Evolutionary conservation across 2,113 vertebrate genomes (phyloP).

Genomic region (Lepidothrix coronata): DNA sequence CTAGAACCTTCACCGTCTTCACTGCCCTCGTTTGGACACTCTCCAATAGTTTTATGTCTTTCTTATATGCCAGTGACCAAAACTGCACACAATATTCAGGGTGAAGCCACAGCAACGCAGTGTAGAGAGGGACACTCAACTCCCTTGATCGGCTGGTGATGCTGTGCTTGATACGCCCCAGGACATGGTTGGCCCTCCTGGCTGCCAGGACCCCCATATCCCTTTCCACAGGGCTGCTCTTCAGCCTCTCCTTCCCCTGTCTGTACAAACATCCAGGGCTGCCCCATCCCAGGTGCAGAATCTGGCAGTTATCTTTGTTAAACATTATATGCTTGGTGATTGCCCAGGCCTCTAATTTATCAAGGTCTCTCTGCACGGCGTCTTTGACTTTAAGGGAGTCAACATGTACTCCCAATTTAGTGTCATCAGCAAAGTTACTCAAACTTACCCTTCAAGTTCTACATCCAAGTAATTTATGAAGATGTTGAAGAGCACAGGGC

Average conservation of each 20-base stretch:
- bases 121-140: background rate
- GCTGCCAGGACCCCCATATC: background rate
- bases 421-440: background rate
- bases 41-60: background rate
- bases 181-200: background rate
- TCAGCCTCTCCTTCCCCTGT: background rate
- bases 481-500: background rate
- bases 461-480: background rate
- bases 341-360: background rate
- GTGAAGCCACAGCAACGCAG: background rate
- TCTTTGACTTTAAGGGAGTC: background rate
- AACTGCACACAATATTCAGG: fast-evolving
- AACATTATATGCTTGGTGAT: background rate
- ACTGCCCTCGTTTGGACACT: background rate
- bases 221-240: background rate
- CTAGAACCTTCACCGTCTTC: background rate
- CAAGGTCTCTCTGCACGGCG: background rate
- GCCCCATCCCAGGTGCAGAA: background rate
- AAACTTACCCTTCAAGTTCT: background rate
- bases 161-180: background rate
- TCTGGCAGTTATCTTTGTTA: background rate
- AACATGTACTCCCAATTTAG: background rate
- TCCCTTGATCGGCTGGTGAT: fast-evolving
- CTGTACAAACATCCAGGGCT: background rate
- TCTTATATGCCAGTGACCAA: fast-evolving